Evolutionary conservation across 2,888 invertebrate species (phyloP).

Genomic region (Drosophila flavopinicola): DNA sequence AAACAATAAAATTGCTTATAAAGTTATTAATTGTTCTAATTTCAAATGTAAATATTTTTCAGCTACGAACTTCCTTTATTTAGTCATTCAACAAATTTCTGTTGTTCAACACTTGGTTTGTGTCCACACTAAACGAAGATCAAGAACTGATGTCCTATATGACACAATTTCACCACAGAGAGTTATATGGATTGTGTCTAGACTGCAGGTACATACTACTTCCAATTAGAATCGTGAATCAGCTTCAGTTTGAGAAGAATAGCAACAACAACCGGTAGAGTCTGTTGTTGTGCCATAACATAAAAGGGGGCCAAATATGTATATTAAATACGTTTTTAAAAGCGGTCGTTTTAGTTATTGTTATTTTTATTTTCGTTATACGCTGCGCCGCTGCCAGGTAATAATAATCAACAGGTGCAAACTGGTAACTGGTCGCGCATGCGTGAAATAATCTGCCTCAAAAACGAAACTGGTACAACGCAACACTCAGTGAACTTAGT

Average conservation of each 20-base stretch:
- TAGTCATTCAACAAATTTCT: not conserved
- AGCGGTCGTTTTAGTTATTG: slow-evolving; percentile 5
- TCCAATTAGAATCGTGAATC: slow-evolving; percentile 10
- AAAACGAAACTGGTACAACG: slow-evolving; percentile 29
- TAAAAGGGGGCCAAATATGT: slow-evolving; percentile 13
- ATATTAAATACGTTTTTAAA: slow-evolving; percentile 8
- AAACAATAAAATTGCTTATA: slow-evolving; percentile 9
- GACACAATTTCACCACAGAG: not conserved
- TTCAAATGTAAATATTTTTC: not conserved
- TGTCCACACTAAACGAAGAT: slow-evolving; percentile 12
- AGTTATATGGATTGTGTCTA: slow-evolving; percentile 8
- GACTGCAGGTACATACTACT: not conserved
- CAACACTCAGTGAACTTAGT: slow-evolving; percentile 21
- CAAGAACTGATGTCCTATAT: not conserved
- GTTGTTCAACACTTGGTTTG: slow-evolving; percentile 13
- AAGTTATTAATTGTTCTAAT: slow-evolving; percentile 9
- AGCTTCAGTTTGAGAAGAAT: not conserved
- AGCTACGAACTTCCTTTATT: not conserved
- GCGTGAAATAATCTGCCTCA: slow-evolving; percentile 29
- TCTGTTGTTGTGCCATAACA: slow-evolving; percentile 13
- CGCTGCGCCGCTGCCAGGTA: slow-evolving; percentile 1
- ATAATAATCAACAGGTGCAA: slow-evolving; percentile 32
- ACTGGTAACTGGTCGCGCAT: slow-evolving; percentile 61
- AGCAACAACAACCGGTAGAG: slow-evolving; percentile 17
- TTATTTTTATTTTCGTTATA: slow-evolving; percentile 5